Evolutionary conservation across 30 jellyfish, hydroid and myxozoan genomes (phyloP).

Genomic region (Aurelia sp.): DNA sequence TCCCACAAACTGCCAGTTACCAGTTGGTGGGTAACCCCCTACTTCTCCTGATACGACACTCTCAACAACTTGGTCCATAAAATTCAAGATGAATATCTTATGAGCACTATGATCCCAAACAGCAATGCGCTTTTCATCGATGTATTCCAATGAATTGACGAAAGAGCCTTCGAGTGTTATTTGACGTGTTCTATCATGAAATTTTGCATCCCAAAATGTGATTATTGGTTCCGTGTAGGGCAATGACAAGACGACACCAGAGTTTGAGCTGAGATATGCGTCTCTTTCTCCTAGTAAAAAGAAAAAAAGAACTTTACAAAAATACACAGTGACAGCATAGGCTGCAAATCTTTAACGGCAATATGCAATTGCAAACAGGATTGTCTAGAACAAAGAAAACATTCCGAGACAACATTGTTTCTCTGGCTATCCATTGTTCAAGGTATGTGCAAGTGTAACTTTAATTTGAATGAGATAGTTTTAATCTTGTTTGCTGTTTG

Average conservation of each 20-base stretch:
- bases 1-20: slow-evolving; percentile 55
- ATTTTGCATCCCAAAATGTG: slow-evolving; percentile 63
- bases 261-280: slow-evolving; percentile 41
- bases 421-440: too few species aligned
- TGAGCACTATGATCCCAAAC: slow-evolving; percentile 38
- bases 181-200: slow-evolving; percentile 32
- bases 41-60: slow-evolving; percentile 30
- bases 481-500: too few species aligned
- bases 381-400: too few species aligned
- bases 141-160: slow-evolving; percentile 19
- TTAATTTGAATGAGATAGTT: too few species aligned
- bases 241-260: slow-evolving; percentile 56
- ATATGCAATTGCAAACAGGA: too few species aligned
- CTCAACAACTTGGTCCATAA: slow-evolving; percentile 7
- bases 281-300: slow-evolving; percentile 79
- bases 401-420: too few species aligned
- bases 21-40: slow-evolving; percentile 44
- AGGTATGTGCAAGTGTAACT: too few species aligned
- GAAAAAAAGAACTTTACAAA: too few species aligned
- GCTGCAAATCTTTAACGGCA: too few species aligned
- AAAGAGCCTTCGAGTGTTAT: slow-evolving; percentile 34
- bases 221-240: slow-evolving; percentile 75
- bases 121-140: slow-evolving; percentile 54
- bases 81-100: slow-evolving; percentile 42
- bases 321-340: too few species aligned